A percentile compares a stretch with the other conserved stretches of the same genome.
Conservation (phyloP, 2,113 vertebrate species). For the Macaca nemestrina region DNA sequence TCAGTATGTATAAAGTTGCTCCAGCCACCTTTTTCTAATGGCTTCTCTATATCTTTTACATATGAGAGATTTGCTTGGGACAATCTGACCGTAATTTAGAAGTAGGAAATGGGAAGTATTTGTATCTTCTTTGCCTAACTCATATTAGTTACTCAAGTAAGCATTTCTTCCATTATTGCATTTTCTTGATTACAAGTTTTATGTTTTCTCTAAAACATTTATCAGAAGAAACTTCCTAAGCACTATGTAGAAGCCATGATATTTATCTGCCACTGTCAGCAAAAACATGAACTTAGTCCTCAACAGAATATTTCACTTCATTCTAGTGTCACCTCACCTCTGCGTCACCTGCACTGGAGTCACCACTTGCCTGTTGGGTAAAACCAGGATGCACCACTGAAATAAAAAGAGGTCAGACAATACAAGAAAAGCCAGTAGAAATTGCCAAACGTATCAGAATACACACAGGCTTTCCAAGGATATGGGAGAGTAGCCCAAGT, state of each 20-base stretch:
- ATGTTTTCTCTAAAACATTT: neutral
- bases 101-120: neutral
- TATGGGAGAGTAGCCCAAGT: neutral
- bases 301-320: neutral
- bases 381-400: neutral
- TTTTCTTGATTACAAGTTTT: neutral
- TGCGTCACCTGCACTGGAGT: accelerated
- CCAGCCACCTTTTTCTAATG: neutral
- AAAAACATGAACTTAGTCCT: neutral
- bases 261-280: neutral
- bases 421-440: neutral
- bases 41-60: neutral
- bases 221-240: neutral
- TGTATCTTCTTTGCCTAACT: neutral
- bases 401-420: neutral
- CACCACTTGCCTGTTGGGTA: neutral
- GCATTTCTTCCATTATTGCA: neutral
- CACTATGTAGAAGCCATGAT: neutral
- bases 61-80: neutral
- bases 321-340: neutral
- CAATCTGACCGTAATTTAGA: neutral
- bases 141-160: neutral
- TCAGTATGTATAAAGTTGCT: neutral
- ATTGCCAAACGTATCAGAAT: neutral
- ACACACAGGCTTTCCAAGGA: neutral